These are phyloP conservation scores for Lordiphosa fenestrarum DNA, from an alignment of 2,888 invertebrate genomes.

Conservation along the genomic window DNA sequence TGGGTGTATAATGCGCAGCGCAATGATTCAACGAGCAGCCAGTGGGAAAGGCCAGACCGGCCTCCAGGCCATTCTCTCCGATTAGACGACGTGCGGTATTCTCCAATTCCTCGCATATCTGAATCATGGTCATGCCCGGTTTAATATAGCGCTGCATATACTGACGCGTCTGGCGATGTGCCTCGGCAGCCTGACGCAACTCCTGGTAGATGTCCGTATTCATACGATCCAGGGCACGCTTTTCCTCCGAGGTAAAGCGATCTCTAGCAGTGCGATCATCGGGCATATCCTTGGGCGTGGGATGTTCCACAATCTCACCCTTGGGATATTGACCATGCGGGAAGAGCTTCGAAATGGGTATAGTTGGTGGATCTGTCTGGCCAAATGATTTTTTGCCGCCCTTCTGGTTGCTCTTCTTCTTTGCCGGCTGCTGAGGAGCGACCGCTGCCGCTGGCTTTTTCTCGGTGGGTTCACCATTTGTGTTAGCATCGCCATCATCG, in stretches of 20 bases:
- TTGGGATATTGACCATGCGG: conserved; percentile 92
- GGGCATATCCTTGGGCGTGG: conserved; percentile 82
- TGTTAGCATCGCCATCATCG: conserved; percentile 34
- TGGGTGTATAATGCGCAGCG: conserved; percentile 99
- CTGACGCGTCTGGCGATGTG: conserved; percentile 91
- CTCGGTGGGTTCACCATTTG: conserved; percentile 77
- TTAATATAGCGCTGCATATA: conserved; percentile 95
- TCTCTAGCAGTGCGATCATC: conserved; percentile 94
- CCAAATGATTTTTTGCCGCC: conserved; percentile 23
- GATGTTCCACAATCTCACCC: conserved; percentile 94
- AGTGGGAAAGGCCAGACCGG: conserved; percentile 97
- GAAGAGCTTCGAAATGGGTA: conserved; percentile 92
- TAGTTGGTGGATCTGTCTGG: conserved; percentile 92
- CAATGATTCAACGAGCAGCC: conserved; percentile 99
- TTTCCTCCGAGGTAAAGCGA: conserved; percentile 92
- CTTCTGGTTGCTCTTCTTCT: conserved; percentile 81
- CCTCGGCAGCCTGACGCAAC: conserved; percentile 97
- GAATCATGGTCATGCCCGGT: conserved; percentile 99
- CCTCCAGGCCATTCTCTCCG: conserved; percentile 95
- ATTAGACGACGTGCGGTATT: conserved; percentile 94
- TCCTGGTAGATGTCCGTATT: conserved; percentile 93
- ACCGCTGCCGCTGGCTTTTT: conserved; percentile 60
- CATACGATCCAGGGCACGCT: conserved; percentile 93
- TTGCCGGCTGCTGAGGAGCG: conserved; percentile 56
- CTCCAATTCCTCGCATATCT: conserved; percentile 98